Base-by-base conservation (phyloP, 2,797 vertebrate genomes). In the Aquila chrysaetos region DNA sequence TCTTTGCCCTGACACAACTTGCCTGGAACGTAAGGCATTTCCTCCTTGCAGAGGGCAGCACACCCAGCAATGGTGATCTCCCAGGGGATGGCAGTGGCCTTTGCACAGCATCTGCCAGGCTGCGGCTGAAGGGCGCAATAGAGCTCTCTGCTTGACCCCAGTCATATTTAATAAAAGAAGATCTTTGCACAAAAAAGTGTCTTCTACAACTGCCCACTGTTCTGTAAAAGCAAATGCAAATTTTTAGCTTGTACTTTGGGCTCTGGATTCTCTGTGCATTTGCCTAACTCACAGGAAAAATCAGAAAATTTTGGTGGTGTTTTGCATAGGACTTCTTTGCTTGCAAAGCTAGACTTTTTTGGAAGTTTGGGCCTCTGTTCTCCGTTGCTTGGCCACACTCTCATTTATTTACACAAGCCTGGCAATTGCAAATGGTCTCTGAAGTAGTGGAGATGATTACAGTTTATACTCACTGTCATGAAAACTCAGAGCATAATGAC, bases 41-140 rank as follows among this genome's bases (percentile, higher is more conserved):
- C 51, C 49, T 68, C 2, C 0, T 35, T 18, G 44, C 72, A 56
- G 49, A 54, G 44, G n/a, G 30, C 61, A 79, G 39, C 68, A 14
- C 49, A 19, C 16, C 31, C 1, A 2, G 18, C 48, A 57, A 18
- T 8, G 11, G 39, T 30, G 18, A 61, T 19, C 7, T 56, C 46
- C 63, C 39, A 46, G 53, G 18, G 49, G 28, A 46, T 6, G 53
- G 35, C 46, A 30, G 39, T 20, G 39, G 64, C 59, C 48, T 35
- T 35, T 12, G 64, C 51, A 8, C 53, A 46, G 41, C 15, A 41
- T 39, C 41, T 77, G 43, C n/a, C n/a, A 10, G 48, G 30, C 44
- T 43, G 33, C 2, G 7, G 30, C 61, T 54, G 25, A 31, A 37
- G 44, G 18, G 11, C 0, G 0, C 31, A 11, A 25, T 0, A 27